phyloP scores from a whole-genome alignment of 2,888 invertebrate species.

The Pardosa pseudoannulata region DNA sequence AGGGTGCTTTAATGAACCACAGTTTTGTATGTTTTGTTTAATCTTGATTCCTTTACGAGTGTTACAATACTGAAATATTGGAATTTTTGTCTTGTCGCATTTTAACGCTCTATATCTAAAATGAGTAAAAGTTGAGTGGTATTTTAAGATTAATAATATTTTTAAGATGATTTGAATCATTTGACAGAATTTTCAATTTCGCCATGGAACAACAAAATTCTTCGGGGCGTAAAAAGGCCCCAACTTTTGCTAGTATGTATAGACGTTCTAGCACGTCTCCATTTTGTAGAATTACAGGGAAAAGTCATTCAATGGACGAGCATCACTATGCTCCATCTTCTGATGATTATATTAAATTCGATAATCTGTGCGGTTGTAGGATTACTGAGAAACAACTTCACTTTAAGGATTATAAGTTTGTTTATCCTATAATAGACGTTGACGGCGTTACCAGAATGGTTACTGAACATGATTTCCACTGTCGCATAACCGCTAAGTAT shows the following conservation, averaged over 20 bases:
- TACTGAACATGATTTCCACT: constrained; percentile 72
- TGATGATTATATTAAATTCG: constrained; percentile 52
- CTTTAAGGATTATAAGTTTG: constrained; percentile 85
- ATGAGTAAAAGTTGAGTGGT: too few relatives aligned
- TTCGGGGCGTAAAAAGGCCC: constrained; percentile 16
- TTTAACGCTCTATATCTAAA: too few relatives aligned
- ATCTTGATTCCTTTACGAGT: too few relatives aligned
- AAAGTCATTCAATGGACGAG: constrained; percentile 82
- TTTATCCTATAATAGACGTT: constrained; percentile 81
- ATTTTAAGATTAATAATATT: too few relatives aligned
- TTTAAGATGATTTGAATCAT: too few relatives aligned
- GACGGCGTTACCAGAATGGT: constrained; percentile 61
- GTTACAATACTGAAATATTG: too few relatives aligned
- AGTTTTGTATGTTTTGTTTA: too few relatives aligned
- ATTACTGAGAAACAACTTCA: constrained; percentile 83
- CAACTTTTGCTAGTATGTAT: constrained; percentile 62
- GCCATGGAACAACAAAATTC: neutral
- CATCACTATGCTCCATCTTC: constrained; percentile 80
- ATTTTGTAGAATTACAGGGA: constrained; percentile 83
- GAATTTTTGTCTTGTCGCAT: too few relatives aligned
- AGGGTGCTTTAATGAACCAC: too few relatives aligned
- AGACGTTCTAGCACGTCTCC: constrained; percentile 77
- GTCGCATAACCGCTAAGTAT: constrained; percentile 68
- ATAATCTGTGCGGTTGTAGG: constrained; percentile 70
- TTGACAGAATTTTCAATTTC: neutral